Conservation (phyloP, 2,113 vertebrate genomes). For the Corythornis vintsioides region DNA sequence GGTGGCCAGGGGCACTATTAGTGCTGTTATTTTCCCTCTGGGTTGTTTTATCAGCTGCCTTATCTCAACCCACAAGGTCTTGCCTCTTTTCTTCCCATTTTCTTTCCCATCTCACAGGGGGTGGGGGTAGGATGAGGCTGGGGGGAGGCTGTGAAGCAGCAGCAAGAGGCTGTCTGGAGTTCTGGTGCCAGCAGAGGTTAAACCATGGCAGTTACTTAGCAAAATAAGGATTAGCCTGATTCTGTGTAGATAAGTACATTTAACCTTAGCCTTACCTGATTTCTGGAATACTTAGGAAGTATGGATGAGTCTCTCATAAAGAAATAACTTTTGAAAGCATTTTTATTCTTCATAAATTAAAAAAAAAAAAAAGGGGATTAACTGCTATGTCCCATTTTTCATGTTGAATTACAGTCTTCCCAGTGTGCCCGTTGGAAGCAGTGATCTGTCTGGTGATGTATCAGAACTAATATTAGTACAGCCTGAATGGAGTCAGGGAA, state of each 20-base stretch:
- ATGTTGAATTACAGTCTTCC: not conserved
- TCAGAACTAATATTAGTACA: not conserved
- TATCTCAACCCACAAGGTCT: too few species aligned
- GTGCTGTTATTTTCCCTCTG: too few species aligned
- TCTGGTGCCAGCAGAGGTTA: too few species aligned
- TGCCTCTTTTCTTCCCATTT: too few species aligned
- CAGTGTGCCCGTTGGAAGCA: not conserved
- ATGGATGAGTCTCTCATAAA: not conserved
- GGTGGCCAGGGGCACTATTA: too few species aligned
- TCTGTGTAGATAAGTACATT: not conserved
- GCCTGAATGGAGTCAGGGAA: not conserved
- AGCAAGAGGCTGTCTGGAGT: too few species aligned
- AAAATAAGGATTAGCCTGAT: not conserved
- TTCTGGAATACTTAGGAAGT: not conserved
- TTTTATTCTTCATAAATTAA: not conserved
- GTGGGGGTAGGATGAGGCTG: too few species aligned
- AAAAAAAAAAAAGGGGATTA: not conserved
- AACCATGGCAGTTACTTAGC: not conserved
- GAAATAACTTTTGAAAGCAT: conserved; percentile 1
- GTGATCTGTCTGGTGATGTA: not conserved
- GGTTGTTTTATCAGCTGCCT: too few species aligned
- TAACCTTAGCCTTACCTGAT: not conserved
- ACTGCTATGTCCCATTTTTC: not conserved
- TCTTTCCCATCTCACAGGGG: too few species aligned
- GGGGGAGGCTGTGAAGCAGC: too few species aligned